These are phyloP conservation scores for Scytalopus superciliaris DNA, from an alignment of 2,113 vertebrate species.

Conservation along the genomic window DNA sequence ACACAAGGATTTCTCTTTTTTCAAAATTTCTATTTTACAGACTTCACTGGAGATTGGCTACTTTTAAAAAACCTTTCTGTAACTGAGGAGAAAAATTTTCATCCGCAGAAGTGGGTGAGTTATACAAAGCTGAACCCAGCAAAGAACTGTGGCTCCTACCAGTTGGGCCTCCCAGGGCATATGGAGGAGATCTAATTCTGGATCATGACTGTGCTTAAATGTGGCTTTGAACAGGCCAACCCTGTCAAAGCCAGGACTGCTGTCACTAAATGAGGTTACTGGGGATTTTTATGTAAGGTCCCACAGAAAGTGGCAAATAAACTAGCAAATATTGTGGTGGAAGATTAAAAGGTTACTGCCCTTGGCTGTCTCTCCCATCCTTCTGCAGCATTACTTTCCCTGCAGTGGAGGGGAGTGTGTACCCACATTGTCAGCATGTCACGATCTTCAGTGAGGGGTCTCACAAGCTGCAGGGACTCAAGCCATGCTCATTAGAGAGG, in stretches of 20 bases:
- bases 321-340: background rate
- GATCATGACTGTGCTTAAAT: background rate
- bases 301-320: background rate
- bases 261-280: background rate
- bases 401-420: background rate
- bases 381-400: background rate
- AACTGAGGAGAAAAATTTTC: background rate
- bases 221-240: background rate
- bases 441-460: background rate
- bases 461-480: background rate
- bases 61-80: background rate
- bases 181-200: background rate
- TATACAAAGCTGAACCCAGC: background rate
- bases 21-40: background rate
- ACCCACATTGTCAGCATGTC: accelerated
- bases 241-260: background rate
- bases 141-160: background rate
- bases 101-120: background rate
- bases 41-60: background rate
- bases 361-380: background rate
- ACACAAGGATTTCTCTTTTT: background rate
- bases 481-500: background rate
- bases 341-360: background rate
- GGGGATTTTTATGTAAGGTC: background rate
- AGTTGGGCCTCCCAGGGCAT: background rate